A percentile compares a stretch with the other conserved stretches of the same genome.
phyloP scores from a whole-genome alignment of 2,888 invertebrate species.

The Flabesymbios commensalis region DNA sequence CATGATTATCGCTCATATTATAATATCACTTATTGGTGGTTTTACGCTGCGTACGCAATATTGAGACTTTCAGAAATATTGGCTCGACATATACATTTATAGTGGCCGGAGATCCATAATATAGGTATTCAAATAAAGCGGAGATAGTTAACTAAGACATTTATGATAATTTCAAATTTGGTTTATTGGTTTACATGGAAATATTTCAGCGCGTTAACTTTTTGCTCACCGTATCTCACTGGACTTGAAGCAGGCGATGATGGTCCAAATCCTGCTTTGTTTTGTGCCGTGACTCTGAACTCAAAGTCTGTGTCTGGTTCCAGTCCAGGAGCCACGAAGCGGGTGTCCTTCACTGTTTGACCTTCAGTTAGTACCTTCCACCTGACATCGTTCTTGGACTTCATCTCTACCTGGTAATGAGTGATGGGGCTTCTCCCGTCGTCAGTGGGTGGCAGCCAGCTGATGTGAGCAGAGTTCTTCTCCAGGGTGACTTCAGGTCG shows the following conservation, averaged over 20 bases:
- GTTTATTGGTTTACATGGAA: too few relatives aligned
- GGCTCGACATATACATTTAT: too few relatives aligned
- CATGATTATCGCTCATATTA: too few relatives aligned
- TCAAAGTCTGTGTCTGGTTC: conserved; percentile 52
- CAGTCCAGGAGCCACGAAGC: conserved; percentile 47
- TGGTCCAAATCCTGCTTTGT: conserved; percentile 55
- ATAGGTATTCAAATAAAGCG: too few relatives aligned
- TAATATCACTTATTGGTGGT: too few relatives aligned
- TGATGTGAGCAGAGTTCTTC: conserved; percentile 25
- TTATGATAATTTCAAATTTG: too few relatives aligned
- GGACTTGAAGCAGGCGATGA: conserved; percentile 28
- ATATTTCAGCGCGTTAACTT: too few relatives aligned
- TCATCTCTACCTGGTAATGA: conserved; percentile 40
- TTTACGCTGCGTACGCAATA: too few relatives aligned
- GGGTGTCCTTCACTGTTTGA: conserved; percentile 28
- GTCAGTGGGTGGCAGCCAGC: conserved; percentile 54
- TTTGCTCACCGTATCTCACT: conserved; percentile 37
- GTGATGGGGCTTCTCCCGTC: conserved; percentile 44
- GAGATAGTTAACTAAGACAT: too few relatives aligned
- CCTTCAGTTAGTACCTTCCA: conserved; percentile 67
- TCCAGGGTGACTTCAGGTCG: conserved; percentile 17
- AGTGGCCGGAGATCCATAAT: too few relatives aligned
- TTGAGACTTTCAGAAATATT: too few relatives aligned
- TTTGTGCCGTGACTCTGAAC: conserved; percentile 58
- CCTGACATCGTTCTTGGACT: conserved; percentile 20